Evolutionary conservation across 1,140 invertebrate genomes (phyloP), one percentile per base, ranked within the genome.

Genomic region (Neuroterus valhalla): DNA sequence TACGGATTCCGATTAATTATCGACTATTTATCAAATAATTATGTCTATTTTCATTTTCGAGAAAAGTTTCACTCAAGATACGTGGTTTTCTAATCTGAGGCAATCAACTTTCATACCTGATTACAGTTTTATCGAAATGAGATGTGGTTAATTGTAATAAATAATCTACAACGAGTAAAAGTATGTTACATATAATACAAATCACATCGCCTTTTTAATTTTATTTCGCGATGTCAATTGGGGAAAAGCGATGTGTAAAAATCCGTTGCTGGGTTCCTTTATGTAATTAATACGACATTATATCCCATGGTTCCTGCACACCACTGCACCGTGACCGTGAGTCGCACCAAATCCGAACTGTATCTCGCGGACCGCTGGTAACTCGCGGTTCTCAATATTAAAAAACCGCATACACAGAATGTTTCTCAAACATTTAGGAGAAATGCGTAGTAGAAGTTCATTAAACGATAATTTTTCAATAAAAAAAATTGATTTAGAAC

Each of bases 121-220:
- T 38, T 38, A 38, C 31, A 38, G 31, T 38, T 38, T 38, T 38
- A 31, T 62, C 14, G 23, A 31, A n/a, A 31, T 23, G 21, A n/a
- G 26, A 8, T 38, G 8, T 38, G 23, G 23, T 31, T 62, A 62
- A 62, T 23, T 62, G n/a, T 31, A 62, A 62, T 62, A 62, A 62
- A 62, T 62, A 62, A 26, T 62, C 23, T 31, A 31, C 31, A 38
- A 31, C 55, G 52, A 62, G 23, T 62, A 62, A 31, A 4, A 26
- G 12, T 62, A 62, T 62, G 31, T 62, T 62, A 62, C 55, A 62
- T 62, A 62, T 62, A 62, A 62, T 62, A 62, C 55, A 62, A 62
- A 23, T 62, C 55, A 62, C 26, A 62, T 21, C 19, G 23, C 31
- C 55, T 62, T 55, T 55, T 52, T 2, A 31, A 15, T n/a, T 62